A percentile compares a stretch with the other conserved stretches of the same genome.
phyloP scores from a whole-genome alignment of 2,797 vertebrate species.

The Emys orbicularis region DNA sequence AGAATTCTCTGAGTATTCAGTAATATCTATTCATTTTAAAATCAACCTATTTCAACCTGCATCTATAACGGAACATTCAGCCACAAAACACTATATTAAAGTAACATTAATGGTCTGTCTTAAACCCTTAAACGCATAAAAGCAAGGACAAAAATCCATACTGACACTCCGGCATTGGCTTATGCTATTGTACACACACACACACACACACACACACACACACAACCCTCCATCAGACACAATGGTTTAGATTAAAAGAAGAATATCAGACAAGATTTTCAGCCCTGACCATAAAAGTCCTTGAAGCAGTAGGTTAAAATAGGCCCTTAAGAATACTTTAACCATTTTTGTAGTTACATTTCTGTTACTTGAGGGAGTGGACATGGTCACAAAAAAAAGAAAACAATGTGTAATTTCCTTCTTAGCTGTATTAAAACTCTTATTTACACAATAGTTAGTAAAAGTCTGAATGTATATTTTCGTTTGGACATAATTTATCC shows the following conservation, averaged over 20 bases:
- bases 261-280: background rate
- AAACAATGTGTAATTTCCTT: background rate
- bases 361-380: background rate
- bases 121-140: background rate
- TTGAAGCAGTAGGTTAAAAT: background rate
- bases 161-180: slow-evolving; percentile 9
- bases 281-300: background rate
- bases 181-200: background rate
- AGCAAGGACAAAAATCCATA: background rate
- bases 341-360: background rate
- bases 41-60: slow-evolving; percentile 42
- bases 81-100: slow-evolving; percentile 37
- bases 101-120: slow-evolving; percentile 35
- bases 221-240: background rate
- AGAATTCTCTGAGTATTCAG: slow-evolving; percentile 46
- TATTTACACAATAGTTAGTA: background rate
- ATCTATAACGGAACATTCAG: slow-evolving; percentile 58
- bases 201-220: background rate
- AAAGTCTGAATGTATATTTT: background rate
- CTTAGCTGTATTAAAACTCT: background rate
- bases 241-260: background rate
- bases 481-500: background rate
- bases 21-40: slow-evolving; percentile 66
- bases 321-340: background rate
- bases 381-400: background rate